These are phyloP conservation scores for Hoplias malabaricus DNA, from an alignment of 2,113 vertebrate species.

Conservation along the genomic window DNA sequence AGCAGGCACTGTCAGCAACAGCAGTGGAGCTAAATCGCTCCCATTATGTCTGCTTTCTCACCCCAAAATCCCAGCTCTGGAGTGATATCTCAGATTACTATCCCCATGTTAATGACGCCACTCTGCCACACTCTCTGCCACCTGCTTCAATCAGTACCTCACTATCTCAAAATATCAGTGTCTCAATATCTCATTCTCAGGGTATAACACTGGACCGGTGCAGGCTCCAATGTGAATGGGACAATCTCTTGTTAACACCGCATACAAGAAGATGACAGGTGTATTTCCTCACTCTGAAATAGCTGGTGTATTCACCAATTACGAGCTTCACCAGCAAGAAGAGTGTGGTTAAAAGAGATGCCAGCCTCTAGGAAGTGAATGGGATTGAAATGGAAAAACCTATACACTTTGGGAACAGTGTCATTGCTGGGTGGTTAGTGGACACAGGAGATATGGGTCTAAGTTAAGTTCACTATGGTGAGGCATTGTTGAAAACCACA, in stretches of 20 bases:
- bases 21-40: constrained; percentile 68
- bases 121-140: constrained; percentile 6
- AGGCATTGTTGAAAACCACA: no score
- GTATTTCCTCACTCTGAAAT: neutral
- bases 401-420: no score
- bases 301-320: neutral
- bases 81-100: constrained; percentile 25
- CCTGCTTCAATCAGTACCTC: constrained; percentile 13
- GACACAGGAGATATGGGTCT: no score
- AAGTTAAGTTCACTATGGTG: no score
- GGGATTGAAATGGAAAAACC: no score
- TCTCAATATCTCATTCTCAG: constrained; percentile 16
- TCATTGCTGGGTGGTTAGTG: no score
- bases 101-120: constrained; percentile 16
- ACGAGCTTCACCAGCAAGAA: neutral
- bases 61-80: constrained; percentile 18
- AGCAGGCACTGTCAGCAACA: constrained; percentile 48
- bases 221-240: neutral
- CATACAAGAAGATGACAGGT: neutral
- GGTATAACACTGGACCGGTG: constrained; percentile 10
- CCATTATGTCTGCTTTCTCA: constrained; percentile 32
- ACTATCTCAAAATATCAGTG: no score
- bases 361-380: neutral
- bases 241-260: neutral
- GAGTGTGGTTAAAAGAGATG: neutral